Conservation (phyloP, 1,140 invertebrate species). For the Meloidogyne chitwoodi region DNA sequence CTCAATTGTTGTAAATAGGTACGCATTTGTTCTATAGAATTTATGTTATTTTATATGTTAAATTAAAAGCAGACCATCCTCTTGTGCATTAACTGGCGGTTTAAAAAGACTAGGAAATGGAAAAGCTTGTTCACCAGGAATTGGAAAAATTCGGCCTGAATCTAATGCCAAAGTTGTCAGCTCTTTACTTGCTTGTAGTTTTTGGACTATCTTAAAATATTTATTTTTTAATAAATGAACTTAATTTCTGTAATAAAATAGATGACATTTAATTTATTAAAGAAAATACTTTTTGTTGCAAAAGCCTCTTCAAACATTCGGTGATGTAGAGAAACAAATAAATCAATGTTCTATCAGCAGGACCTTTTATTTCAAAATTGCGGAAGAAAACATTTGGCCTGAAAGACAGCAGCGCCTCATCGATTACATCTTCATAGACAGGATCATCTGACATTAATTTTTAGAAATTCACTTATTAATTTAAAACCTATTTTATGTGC, state of each 20-base stretch:
- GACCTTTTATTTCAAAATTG: conserved; percentile 76
- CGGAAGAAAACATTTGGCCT: conserved; percentile 99
- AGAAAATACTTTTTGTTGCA: conserved; percentile 65
- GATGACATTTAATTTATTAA: too few relatives aligned
- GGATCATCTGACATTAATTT: conserved; percentile 24
- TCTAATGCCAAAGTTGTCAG: conserved; percentile 86
- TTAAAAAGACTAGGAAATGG: conserved; percentile 95
- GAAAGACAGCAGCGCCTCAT: conserved; percentile 93
- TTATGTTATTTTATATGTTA: conserved; percentile 9
- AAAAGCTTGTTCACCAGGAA: conserved; percentile 90
- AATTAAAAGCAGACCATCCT: conserved; percentile 68
- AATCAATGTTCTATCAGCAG: conserved; percentile 80
- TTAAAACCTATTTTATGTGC: conserved; percentile 68
- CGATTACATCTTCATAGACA: conserved; percentile 76
- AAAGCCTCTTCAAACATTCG: conserved; percentile 90
- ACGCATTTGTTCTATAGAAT: conserved; percentile 77
- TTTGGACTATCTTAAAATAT: conserved; percentile 61
- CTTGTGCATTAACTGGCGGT: conserved; percentile 73
- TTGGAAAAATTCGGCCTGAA: conserved; percentile 65
- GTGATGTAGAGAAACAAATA: conserved; percentile 98
- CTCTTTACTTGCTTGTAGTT: conserved; percentile 84
- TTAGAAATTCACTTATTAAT: conserved; percentile 17
- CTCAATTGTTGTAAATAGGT: conserved; percentile 88
- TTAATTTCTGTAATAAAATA: conserved; percentile 3
- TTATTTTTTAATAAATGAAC: conserved; percentile 2